A percentile compares a stretch with the other conserved stretches of the same genome.
These are phyloP conservation scores for Diadegma fenestrale DNA, from an alignment of 2,888 invertebrate genomes.

Conservation along the genomic window DNA sequence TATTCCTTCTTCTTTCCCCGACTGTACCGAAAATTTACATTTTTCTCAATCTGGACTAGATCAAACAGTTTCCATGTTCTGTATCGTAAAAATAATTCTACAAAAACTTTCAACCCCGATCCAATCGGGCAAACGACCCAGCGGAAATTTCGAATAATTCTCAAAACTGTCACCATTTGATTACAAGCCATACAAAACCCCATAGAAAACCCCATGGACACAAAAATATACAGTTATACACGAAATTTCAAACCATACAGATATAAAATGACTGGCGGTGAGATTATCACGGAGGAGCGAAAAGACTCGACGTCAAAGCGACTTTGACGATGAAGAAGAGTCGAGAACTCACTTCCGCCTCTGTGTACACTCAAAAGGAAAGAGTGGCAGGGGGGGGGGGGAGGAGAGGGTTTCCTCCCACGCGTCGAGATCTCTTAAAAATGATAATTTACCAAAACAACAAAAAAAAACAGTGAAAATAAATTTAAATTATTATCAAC, in stretches of 20 bases:
- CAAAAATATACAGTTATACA: slow-evolving; percentile 3
- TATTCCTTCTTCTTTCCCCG: not conserved
- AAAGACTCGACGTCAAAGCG: slow-evolving; percentile 33
- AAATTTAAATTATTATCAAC: not conserved
- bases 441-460: not conserved
- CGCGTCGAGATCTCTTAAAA: slow-evolving; percentile 12
- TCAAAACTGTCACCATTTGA: not conserved
- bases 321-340: not conserved
- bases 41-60: not conserved
- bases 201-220: slow-evolving; percentile 8
- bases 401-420: not conserved
- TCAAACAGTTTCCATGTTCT: not conserved
- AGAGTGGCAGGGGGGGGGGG: not conserved
- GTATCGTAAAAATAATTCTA: not conserved
- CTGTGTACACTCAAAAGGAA: not conserved
- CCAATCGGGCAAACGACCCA: not conserved
- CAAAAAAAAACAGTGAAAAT: slow-evolving; percentile 14
- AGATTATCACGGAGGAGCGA: slow-evolving; percentile 52
- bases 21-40: not conserved
- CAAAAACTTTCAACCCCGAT: not conserved
- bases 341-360: slow-evolving; percentile 24
- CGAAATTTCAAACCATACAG: not conserved
- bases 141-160: not conserved
- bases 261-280: not conserved
- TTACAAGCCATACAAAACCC: not conserved